A percentile compares a stretch with the other conserved stretches of the same genome.
Evolutionary conservation across 2,797 vertebrate genomes (phyloP).

Genomic region (Heteromormyrus szaboi): DNA sequence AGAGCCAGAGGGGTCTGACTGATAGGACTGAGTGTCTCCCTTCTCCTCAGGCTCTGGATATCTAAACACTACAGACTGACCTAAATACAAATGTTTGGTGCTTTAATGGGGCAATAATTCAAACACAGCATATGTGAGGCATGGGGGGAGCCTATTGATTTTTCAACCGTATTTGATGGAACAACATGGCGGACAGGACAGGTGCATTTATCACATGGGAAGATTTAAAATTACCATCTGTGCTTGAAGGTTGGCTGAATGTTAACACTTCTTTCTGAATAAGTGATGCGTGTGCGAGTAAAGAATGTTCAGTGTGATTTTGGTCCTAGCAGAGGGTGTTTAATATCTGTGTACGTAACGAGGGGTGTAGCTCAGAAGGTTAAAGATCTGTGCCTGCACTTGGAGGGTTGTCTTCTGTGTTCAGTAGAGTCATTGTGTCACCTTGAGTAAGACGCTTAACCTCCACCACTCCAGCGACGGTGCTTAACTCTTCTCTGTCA

Average conservation of each 20-base stretch:
- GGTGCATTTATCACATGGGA: conserved; percentile 38
- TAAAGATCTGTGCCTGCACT: background rate
- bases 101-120: conserved; percentile 62
- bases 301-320: background rate
- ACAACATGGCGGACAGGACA: conserved; percentile 37
- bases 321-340: background rate
- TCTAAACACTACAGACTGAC: conserved; percentile 42
- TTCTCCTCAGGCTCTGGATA: conserved; percentile 41
- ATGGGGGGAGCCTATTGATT: conserved; percentile 55
- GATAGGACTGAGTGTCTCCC: conserved; percentile 30
- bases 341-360: background rate
- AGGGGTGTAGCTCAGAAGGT: background rate
- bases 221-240: conserved; percentile 35
- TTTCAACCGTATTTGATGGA: conserved; percentile 40
- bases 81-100: conserved; percentile 43
- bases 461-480: background rate
- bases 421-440: background rate
- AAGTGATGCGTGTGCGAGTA: background rate
- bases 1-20: conserved; percentile 46
- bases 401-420: background rate
- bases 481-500: background rate
- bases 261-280: conserved; percentile 12
- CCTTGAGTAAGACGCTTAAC: background rate
- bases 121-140: conserved; percentile 41
- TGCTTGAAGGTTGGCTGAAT: conserved; percentile 26